These are phyloP conservation scores for Urophycis tenuis DNA, from an alignment of 2,797 vertebrate genomes.

Conservation along the genomic window DNA sequence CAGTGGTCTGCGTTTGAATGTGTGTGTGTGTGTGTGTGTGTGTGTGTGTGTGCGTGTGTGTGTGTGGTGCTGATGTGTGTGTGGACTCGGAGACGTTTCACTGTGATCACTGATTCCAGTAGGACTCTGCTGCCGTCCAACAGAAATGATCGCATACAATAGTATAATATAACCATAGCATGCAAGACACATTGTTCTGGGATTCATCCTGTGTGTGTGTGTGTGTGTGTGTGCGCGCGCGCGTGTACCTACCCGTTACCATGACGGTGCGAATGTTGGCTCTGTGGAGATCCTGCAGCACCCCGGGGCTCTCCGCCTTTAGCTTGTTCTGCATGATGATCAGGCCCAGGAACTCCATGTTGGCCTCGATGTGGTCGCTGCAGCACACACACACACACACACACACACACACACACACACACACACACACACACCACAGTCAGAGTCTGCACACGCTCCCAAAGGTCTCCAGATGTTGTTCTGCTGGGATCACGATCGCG, in stretches of 20 bases:
- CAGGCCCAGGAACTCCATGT: conserved; percentile 94
- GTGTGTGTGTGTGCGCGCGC: background rate
- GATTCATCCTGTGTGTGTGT: background rate
- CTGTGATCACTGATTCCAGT: no score
- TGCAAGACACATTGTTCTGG: no score
- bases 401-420: conserved; percentile 23
- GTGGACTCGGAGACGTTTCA: no score
- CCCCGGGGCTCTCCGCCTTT: conserved; percentile 86
- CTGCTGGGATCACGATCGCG: background rate
- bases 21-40: no score
- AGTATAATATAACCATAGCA: no score
- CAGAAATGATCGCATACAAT: no score
- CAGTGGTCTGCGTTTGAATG: no score
- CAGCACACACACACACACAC: conserved; percentile 24
- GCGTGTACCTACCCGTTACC: conserved; percentile 82
- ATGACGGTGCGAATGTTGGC: conserved; percentile 96
- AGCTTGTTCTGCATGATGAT: conserved; percentile 99
- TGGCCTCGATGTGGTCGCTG: conserved; percentile 89
- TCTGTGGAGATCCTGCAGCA: conserved; percentile 84
- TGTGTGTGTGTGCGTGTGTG: no score
- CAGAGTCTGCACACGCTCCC: no score
- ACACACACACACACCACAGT: conserved; percentile 26
- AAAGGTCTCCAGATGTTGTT: background rate
- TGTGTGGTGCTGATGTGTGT: no score
- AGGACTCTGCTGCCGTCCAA: no score